These are phyloP conservation scores for Xiphophorus couchianus DNA, from an alignment of 2,113 vertebrate genomes.

Conservation along the genomic window DNA sequence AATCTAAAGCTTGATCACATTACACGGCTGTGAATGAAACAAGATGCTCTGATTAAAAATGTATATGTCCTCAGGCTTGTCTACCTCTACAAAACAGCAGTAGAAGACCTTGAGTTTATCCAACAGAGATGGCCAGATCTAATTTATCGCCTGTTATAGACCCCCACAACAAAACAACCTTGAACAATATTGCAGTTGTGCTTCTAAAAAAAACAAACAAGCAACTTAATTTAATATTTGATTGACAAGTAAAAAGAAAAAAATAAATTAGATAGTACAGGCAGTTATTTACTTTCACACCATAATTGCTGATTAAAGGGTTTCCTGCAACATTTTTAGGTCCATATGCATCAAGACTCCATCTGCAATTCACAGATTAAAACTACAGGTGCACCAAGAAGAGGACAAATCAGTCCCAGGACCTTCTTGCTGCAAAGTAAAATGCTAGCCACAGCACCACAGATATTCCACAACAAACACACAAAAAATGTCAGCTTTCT, in stretches of 20 bases:
- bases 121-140: constrained; percentile 16
- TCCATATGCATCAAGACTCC: no score
- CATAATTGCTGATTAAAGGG: background rate
- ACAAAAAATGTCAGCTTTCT: background rate
- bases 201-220: background rate
- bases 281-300: background rate
- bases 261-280: background rate
- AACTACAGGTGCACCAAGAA: no score
- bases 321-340: background rate
- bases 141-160: constrained; percentile 26
- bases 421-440: background rate
- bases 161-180: constrained; percentile 5
- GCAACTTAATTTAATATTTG: background rate
- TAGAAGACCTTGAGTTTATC: constrained; percentile 17
- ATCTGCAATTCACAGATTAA: no score
- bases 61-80: constrained; percentile 16
- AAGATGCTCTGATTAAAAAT: constrained; percentile 25
- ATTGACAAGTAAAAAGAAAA: background rate
- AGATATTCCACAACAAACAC: background rate
- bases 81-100: background rate
- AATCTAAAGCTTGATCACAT: constrained; percentile 27
- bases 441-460: background rate
- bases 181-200: background rate
- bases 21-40: constrained; percentile 19
- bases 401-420: background rate